phyloP scores from a whole-genome alignment of 2,888 invertebrate species.

The Caenorhabditis sp. region DNA sequence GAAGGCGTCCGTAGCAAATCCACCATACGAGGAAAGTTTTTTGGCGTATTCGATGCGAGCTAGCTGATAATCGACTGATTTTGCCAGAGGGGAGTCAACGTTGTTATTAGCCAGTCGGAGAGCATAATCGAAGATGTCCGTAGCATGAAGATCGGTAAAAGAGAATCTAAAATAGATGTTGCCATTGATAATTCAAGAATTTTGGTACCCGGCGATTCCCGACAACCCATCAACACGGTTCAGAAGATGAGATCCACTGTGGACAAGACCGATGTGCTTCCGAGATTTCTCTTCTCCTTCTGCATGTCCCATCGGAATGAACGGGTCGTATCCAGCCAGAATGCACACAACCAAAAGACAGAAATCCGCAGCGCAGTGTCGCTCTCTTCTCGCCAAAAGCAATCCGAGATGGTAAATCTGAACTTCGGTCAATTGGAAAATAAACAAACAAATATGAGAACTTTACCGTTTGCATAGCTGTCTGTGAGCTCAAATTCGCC shows the following conservation, averaged over 20 bases:
- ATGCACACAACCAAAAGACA: constrained; percentile 92
- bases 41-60: constrained; percentile 76
- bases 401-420: constrained; percentile 59
- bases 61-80: constrained; percentile 72
- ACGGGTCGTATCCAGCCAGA: constrained; percentile 62
- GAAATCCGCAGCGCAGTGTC: constrained; percentile 94
- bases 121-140: constrained; percentile 81
- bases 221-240: constrained; percentile 52
- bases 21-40: constrained; percentile 76
- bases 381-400: constrained; percentile 86
- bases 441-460: not conserved
- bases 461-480: constrained; percentile 57
- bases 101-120: constrained; percentile 68
- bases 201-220: constrained; percentile 26
- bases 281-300: constrained; percentile 59
- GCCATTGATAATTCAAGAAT: not conserved
- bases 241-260: constrained; percentile 54
- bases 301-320: constrained; percentile 36
- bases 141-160: constrained; percentile 80
- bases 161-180: constrained; percentile 49
- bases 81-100: constrained; percentile 59
- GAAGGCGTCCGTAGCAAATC: constrained; percentile 74
- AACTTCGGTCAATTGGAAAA: not conserved
- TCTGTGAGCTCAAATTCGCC: constrained; percentile 86
- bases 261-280: constrained; percentile 57